phyloP scores from a whole-genome alignment of 2,113 vertebrate genomes.

The human (Homo sapiens) region GRCh38 chr3:98512001-98512500 shows the following conservation, averaged over 20 bases:
- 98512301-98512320: neutral
- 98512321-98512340: neutral
- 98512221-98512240: neutral
- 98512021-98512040: neutral
- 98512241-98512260: neutral
- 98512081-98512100: neutral
- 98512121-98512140: neutral
- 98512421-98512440: slow-evolving; percentile 22
- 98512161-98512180: neutral
- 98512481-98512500: neutral
- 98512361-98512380: neutral
- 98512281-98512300: neutral
- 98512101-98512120: neutral
- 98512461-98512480: neutral
- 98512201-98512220: neutral
- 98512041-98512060: neutral
- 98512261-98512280: neutral
- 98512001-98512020: neutral
- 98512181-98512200: neutral
- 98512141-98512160: neutral
- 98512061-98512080: neutral
- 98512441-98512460: neutral
- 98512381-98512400: neutral
- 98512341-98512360: neutral
- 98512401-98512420: neutral